These are phyloP conservation scores for Ictalurus furcatus DNA, from an alignment of 2,113 vertebrate species.

Conservation along the genomic window DNA sequence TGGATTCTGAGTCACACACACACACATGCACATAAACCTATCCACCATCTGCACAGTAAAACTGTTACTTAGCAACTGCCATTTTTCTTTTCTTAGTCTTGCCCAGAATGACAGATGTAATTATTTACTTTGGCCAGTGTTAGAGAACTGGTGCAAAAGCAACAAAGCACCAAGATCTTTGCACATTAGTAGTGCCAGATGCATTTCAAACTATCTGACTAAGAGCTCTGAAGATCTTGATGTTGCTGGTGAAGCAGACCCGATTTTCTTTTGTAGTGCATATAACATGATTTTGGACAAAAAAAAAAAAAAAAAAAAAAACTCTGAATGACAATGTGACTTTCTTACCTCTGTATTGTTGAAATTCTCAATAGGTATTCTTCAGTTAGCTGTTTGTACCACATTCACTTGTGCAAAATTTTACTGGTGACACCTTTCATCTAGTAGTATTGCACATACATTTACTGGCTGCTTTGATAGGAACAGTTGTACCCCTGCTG, in stretches of 20 bases:
- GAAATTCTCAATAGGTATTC: too few species aligned
- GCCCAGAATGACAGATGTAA: conserved; percentile 22
- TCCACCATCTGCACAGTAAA: conserved; percentile 59
- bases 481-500: neutral
- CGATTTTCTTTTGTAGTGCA: neutral
- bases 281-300: neutral
- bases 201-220: conserved; percentile 14
- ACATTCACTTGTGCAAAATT: neutral
- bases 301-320: neutral
- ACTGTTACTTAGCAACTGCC: conserved; percentile 63
- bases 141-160: conserved; percentile 27
- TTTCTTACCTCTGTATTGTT: neutral
- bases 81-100: conserved; percentile 48
- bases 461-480: neutral
- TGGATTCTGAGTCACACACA: conserved; percentile 29
- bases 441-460: neutral
- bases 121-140: conserved; percentile 43
- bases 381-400: neutral
- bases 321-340: neutral
- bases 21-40: conserved; percentile 25
- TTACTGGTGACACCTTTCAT: neutral
- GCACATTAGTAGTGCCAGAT: neutral
- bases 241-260: neutral
- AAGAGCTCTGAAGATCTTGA: neutral
- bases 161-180: conserved; percentile 17